Percentiles rank a stretch among this genome's conserved stretches.
Evolutionary conservation across 2,888 invertebrate species (phyloP).

Genomic region (Cartodere bifasciata): DNA sequence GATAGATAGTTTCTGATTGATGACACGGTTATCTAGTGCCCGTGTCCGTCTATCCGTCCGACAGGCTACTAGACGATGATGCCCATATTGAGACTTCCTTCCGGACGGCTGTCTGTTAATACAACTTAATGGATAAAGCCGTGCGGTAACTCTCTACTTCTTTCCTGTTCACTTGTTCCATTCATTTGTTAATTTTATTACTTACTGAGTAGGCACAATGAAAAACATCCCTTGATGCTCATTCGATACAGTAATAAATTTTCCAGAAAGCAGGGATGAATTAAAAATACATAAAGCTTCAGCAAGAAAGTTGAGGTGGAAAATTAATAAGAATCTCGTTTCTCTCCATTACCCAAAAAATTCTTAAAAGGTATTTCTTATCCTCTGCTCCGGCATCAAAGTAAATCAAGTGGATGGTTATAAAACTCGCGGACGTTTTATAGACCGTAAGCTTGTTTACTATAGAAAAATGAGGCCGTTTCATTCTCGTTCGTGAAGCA

Average conservation of each 20-base stretch:
- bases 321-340: too few relatives aligned
- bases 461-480: constrained; percentile 27
- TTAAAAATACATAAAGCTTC: too few relatives aligned
- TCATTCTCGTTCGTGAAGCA: constrained; percentile 26
- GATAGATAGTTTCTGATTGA: constrained; percentile 37
- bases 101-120: constrained; percentile 28
- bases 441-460: constrained; percentile 26
- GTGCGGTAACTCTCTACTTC: constrained; percentile 16
- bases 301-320: too few relatives aligned
- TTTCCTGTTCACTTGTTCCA: constrained; percentile 6
- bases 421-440: too few relatives aligned
- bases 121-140: constrained; percentile 26
- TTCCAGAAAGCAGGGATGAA: too few relatives aligned
- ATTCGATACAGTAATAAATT: too few relatives aligned
- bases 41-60: constrained; percentile 25
- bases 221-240: too few relatives aligned
- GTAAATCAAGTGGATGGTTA: too few relatives aligned
- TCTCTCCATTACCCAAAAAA: too few relatives aligned
- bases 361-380: too few relatives aligned
- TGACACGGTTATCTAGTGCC: constrained; percentile 30
- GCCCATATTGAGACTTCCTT: constrained; percentile 36
- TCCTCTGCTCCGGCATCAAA: too few relatives aligned
- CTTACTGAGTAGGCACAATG: constrained; percentile 9
- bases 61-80: constrained; percentile 28
- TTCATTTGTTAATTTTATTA: constrained; percentile 24